Base-by-base conservation (phyloP, 1,140 invertebrate genomes). In the Adelges cooleyi region DNA sequence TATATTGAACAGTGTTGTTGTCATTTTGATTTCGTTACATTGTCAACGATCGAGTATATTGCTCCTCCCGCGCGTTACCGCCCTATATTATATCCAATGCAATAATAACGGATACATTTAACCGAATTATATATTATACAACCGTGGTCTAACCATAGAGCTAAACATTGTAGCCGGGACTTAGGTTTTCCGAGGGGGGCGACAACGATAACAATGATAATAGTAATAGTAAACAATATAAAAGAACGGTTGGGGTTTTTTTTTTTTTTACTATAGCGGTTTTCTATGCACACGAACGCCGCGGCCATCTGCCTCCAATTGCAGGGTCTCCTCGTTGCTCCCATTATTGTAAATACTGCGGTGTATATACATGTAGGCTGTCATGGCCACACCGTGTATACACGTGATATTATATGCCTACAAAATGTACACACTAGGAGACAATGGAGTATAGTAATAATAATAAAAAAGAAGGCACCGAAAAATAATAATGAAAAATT, bases 231-330 rank as follows among this genome's bases (percentile, higher is more conserved):
- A 52, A 20, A 11, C 18, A 20, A 15, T 13, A 54, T 54, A 56
- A 62, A 48, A 62, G 56, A 48, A 62, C 56, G 38, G 56, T 62
- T 62, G 42, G 38, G 56, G 44, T 56, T 59, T 59, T 56, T 56
- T 59, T 62, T 48, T 42, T 17, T 27, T 11, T 42, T 15, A 15
- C 44, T 29, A 36, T 25, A 20, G 56, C 42, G 56, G 56, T 62
- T 62, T 62, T 62, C 42, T 48, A 25, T 46, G 46, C 46, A 46
- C 42, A 44, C 42, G 33, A 33, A 11, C 17, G 18, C 10, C 6
- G 17, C 17, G 9, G 40, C 22, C 10, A 11, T 44, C n/a, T 44
- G 40, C n/a, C 11, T 17, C 11, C 36, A 13, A n/a, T 5, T n/a
- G 17, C 54, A 29, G 40, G 42, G 54, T 44, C 23, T 40, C 25